Evolutionary conservation across 2,797 vertebrate genomes (phyloP).

Genomic region (Hemibagrus guttatus): DNA sequence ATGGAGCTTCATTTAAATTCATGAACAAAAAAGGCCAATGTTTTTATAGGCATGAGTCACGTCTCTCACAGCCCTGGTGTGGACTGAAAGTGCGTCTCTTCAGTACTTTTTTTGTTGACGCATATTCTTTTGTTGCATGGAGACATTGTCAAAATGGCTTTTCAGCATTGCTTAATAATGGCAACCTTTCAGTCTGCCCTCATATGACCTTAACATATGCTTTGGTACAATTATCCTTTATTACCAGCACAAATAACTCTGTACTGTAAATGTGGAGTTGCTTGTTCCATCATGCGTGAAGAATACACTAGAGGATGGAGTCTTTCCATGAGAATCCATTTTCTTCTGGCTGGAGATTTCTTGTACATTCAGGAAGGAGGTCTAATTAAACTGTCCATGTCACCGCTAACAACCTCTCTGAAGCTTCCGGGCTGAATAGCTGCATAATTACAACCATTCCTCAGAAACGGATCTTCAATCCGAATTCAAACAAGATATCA

Average conservation of each 20-base stretch:
- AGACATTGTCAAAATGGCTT: neutral
- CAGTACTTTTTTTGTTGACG: neutral
- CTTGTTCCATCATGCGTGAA: conserved; percentile 5
- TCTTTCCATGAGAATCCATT: conserved; percentile 4
- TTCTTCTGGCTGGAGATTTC: conserved; percentile 6
- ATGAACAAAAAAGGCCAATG: neutral
- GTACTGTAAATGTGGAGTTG: neutral
- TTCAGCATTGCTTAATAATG: too few species aligned
- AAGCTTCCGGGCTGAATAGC: neutral
- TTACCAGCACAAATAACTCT: neutral
- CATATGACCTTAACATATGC: neutral
- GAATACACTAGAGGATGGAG: neutral
- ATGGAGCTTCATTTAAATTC: neutral
- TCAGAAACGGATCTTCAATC: neutral
- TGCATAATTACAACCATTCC: conserved; percentile 2
- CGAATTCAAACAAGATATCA: conserved; percentile 1
- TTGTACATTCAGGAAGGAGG: neutral
- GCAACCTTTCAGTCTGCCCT: neutral
- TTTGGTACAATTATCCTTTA: conserved; percentile 2
- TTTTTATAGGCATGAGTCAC: neutral
- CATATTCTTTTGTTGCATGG: neutral
- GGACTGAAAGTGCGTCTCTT: neutral
- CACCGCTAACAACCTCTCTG: neutral
- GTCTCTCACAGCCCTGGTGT: neutral
- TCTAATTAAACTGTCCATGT: conserved; percentile 11